A percentile compares a stretch with the other conserved stretches of the same genome.
These are phyloP conservation scores for Drosophila kohkoa DNA, from an alignment of 1,140 invertebrate genomes.

Conservation along the genomic window DNA sequence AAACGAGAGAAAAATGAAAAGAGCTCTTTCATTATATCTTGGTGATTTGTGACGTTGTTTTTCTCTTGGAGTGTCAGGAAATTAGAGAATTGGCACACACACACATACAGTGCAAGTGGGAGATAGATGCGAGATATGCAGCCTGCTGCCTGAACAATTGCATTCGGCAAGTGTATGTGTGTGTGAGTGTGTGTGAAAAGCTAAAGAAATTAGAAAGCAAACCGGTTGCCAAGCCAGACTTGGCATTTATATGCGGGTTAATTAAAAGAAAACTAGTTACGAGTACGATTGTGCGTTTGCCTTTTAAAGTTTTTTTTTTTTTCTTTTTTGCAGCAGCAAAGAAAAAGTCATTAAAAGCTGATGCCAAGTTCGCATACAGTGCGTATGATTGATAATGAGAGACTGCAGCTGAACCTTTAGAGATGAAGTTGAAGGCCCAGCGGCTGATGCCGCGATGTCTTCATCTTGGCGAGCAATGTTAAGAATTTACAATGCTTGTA, in stretches of 20 bases:
- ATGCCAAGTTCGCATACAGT: conserved; percentile 54
- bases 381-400: conserved; percentile 79
- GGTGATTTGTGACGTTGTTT: conserved; percentile 60
- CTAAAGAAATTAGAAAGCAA: conserved; percentile 80
- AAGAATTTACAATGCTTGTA: conserved; percentile 65
- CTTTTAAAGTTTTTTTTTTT: conserved; percentile 29
- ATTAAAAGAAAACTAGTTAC: conserved; percentile 81
- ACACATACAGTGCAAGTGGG: conserved; percentile 7
- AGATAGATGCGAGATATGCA: not conserved
- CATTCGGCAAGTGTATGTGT: conserved; percentile 10
- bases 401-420: conserved; percentile 17
- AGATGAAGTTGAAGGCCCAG: not conserved
- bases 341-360: conserved; percentile 75
- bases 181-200: conserved; percentile 46
- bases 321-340: conserved; percentile 1
- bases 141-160: conserved; percentile 22
- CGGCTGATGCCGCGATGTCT: conserved; percentile 33
- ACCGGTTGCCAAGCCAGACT: conserved; percentile 62
- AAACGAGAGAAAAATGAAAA: conserved; percentile 10
- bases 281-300: conserved; percentile 47
- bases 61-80: conserved; percentile 54
- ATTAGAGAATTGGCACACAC: conserved; percentile 66
- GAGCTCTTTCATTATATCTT: conserved; percentile 51
- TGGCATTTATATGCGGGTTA: conserved; percentile 78
- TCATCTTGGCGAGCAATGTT: conserved; percentile 54